These are phyloP conservation scores for Gastracanthus pulcherrimus DNA, from an alignment of 2,888 invertebrate species.

Conservation along the genomic window DNA sequence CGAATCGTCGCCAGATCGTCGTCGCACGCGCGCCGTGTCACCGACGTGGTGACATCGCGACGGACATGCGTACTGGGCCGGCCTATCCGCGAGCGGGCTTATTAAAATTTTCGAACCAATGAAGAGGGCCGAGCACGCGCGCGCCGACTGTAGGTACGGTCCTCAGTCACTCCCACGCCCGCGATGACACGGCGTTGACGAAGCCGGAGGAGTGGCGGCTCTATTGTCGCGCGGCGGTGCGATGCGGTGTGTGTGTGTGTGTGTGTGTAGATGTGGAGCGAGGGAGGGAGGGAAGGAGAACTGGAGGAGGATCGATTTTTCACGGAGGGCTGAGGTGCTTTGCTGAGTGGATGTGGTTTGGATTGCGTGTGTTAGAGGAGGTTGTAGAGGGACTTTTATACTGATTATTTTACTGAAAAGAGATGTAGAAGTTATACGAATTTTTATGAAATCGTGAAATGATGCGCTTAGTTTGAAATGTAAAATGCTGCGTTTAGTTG, in stretches of 20 bases:
- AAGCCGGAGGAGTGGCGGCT: conserved; percentile 37
- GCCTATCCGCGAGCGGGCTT: conserved; percentile 73
- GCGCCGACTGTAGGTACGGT: conserved; percentile 23
- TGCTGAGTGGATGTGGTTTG: no score
- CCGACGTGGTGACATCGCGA: conserved; percentile 71
- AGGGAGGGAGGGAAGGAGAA: not conserved
- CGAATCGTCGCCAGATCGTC: conserved; percentile 47
- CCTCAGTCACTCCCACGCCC: conserved; percentile 49
- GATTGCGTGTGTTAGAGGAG: no score
- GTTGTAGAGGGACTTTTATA: no score
- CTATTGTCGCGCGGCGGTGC: not conserved
- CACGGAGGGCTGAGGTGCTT: not conserved
- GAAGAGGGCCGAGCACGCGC: conserved; percentile 54
- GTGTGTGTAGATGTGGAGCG: conserved; percentile 40
- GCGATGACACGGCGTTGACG: conserved; percentile 29
- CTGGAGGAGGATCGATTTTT: conserved; percentile 10
- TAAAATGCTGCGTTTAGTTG: no score
- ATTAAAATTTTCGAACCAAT: conserved; percentile 76
- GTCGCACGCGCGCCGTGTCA: conserved; percentile 60
- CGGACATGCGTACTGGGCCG: conserved; percentile 75
- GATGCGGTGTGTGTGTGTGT: no score
- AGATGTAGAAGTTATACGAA: no score
- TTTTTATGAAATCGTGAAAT: no score
- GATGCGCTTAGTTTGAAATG: no score
- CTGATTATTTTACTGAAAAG: no score